Percentiles rank a stretch among this genome's conserved stretches.
phyloP scores from a whole-genome alignment of 2,797 vertebrate genomes.

The Manis pentadactyla region DNA sequence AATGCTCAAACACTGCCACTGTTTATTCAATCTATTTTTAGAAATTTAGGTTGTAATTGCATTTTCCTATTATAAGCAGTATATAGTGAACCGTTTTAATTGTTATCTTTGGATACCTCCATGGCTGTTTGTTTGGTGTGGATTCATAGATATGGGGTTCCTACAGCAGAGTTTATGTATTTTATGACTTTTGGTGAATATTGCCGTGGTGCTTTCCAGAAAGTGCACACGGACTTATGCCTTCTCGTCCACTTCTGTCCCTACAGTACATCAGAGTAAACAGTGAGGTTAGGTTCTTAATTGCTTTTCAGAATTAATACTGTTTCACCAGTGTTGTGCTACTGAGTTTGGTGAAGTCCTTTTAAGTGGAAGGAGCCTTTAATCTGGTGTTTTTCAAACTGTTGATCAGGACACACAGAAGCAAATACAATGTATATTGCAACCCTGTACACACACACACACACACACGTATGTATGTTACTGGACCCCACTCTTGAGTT shows the following conservation, averaged over 20 bases:
- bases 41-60: neutral
- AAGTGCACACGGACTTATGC: neutral
- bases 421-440: neutral
- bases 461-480: too few species aligned
- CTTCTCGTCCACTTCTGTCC: fast-evolving
- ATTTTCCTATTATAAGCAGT: neutral
- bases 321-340: neutral
- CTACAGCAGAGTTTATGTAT: neutral
- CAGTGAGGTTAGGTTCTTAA: neutral
- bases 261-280: neutral
- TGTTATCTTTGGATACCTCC: neutral
- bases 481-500: too few species aligned
- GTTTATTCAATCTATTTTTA: neutral
- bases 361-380: neutral
- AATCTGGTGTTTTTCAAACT: neutral
- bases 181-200: neutral
- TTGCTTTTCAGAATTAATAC: neutral
- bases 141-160: neutral
- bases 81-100: neutral
- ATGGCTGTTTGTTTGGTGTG: neutral
- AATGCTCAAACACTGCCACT: neutral
- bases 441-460: neutral
- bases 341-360: neutral
- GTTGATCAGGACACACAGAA: neutral
- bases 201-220: neutral